Conservation (phyloP, 2,113 vertebrate species). For the Channa maculata region DNA sequence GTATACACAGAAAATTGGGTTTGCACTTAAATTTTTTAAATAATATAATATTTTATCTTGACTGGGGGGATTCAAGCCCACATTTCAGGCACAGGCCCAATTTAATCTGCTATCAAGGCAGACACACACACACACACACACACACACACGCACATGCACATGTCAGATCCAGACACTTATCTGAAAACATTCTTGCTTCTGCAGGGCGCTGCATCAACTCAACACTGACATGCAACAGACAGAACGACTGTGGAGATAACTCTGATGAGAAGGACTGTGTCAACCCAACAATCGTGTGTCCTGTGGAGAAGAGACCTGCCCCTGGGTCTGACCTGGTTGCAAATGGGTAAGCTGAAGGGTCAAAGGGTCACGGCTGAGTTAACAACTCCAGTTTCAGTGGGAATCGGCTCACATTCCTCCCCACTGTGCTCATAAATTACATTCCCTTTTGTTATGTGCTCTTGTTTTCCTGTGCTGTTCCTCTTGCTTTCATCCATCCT, state of each 20-base stretch:
- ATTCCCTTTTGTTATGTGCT: background rate
- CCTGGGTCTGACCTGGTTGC: constrained; percentile 86
- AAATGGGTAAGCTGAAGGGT: constrained; percentile 84
- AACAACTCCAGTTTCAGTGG: background rate
- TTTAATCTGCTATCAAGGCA: background rate
- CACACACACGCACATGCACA: background rate
- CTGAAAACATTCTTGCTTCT: background rate
- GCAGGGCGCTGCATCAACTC: constrained; percentile 90
- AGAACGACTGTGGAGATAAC: constrained; percentile 94
- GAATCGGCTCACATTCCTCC: background rate
- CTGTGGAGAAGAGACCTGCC: constrained; percentile 68
- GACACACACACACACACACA: background rate
- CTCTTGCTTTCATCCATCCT: background rate
- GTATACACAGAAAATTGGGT: background rate
- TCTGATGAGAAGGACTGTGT: constrained; percentile 90
- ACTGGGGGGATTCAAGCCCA: background rate
- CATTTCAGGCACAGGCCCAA: too few species aligned
- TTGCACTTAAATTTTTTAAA: too few species aligned
- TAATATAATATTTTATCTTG: too few species aligned
- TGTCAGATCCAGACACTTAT: background rate
- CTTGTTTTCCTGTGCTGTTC: background rate
- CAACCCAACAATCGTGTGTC: constrained; percentile 76
- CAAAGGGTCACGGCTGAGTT: constrained; percentile 2
- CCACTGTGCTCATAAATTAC: background rate
- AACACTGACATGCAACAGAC: constrained; percentile 88